Percentiles rank a stretch among this genome's conserved stretches.
Evolutionary conservation across 2,797 vertebrate genomes (phyloP).

Genomic region (Lagodon rhomboides): DNA sequence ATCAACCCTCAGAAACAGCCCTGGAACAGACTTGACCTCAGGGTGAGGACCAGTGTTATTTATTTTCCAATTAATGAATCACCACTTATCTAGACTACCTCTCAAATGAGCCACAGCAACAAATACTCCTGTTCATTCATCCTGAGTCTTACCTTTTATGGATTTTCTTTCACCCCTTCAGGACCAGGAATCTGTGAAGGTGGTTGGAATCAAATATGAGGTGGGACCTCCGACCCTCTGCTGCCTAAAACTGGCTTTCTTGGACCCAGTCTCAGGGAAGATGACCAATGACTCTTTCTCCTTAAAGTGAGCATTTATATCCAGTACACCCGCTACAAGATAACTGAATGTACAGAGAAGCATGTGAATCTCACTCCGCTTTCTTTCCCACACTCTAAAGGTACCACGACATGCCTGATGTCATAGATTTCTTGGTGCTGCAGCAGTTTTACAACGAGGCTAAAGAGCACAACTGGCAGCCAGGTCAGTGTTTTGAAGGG

Average conservation of each 20-base stretch:
- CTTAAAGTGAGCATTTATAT: conserved; percentile 90
- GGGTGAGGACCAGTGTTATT: conserved; percentile 83
- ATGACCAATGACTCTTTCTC: conserved; percentile 98
- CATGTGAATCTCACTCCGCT: neutral
- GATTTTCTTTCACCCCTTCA: conserved; percentile 62
- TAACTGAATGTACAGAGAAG: neutral
- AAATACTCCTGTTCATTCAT: neutral
- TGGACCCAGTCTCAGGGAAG: conserved; percentile 96
- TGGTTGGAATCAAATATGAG: conserved; percentile 98
- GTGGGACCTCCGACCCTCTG: conserved; percentile 96
- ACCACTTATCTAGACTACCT: too few species aligned
- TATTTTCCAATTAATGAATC: too few species aligned
- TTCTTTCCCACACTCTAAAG: conserved; percentile 72
- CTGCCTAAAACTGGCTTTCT: conserved; percentile 97
- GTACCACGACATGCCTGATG: conserved; percentile 99
- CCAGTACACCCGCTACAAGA: neutral
- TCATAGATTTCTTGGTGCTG: conserved; percentile 98
- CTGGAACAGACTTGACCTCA: conserved; percentile 98
- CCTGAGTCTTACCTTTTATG: neutral
- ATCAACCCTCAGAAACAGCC: conserved; percentile 98
- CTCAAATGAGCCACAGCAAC: neutral
- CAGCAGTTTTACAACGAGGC: conserved; percentile 98
- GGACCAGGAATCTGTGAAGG: conserved; percentile 99
- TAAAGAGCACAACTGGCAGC: conserved; percentile 97
- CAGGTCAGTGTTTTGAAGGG: conserved; percentile 83